Evolutionary conservation across 2,888 invertebrate genomes (phyloP), one percentile per base, ranked within the genome.

Genomic region (Diploptera punctata): DNA sequence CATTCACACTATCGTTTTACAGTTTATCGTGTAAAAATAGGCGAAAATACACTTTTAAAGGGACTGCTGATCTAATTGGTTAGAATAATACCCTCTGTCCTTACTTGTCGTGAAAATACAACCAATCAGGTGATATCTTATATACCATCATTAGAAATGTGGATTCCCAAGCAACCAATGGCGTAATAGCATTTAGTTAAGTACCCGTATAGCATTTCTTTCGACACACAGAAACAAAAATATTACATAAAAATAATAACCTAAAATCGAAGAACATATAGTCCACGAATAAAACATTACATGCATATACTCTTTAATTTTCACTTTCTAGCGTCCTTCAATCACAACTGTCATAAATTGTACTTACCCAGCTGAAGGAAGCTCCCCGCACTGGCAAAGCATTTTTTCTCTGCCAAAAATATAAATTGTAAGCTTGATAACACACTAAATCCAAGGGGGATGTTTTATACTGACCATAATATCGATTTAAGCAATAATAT

Each of bases 41-140:
- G 77, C 77, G 78, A 77, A 77, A 77, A 75, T 71, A n/a, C n/a
- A 73, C 75, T 76, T 77, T 75, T 71, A 80, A 81, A n/a, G n/a
- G n/a, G 79, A 83, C 81, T 79, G 79, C 80, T 81, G 79, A 80
- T 82, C 83, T 83, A 83, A 84, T 85, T 84, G 84, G 84, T 82
- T 82, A 82, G 81, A 83, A 83, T 83, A 83, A 83, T 82, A 82
- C 82, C 80, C 81, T 82, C 81, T 80, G 81, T 81, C 81, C 81
- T 81, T 81, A 82, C 81, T 81, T 82, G 82, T 82, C 78, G 76
- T 76, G 82, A 81, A 82, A 82, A 82, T 80, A 80, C 83, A 79
- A 83, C 85, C 85, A 80, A 80, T 80, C 76, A 77, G 75, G 75
- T 74, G 73, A 68, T 72, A 74, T 76, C 77, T 79, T 79, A 77